Base-by-base conservation (phyloP, 2,797 vertebrate species). In the Protonibea diacanthus region DNA sequence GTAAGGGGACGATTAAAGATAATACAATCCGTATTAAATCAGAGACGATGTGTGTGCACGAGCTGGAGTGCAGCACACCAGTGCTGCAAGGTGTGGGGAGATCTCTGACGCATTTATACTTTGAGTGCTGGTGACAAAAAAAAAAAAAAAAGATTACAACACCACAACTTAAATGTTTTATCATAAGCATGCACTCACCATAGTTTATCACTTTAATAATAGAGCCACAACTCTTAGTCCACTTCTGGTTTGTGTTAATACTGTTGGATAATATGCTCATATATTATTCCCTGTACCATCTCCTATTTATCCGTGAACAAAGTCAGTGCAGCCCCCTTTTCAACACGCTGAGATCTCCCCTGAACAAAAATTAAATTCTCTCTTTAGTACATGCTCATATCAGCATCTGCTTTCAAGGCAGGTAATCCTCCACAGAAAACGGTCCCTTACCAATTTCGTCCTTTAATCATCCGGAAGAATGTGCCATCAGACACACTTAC, bases 1-100 rank as follows among this genome's bases (percentile, higher is more conserved):
- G 68, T 17, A 51, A 74, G 44, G 25, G 4, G 27, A 47, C 49
- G 45, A 83, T 79, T 76, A 45, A 63, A 75, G 70, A 78, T n/a
- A 6, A 25, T 71, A 53, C 51, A 64, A 23, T 60, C 63, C 62
- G 48, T 74, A 25, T 72, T 57, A 29, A 72, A 67, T 82, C 71
- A 70, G 38, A 67, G 40, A 64, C 12, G 62, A 62, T 21, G 44
- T 45, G 73, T 21, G 44, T 45, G 73, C 40, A 55, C 45, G 1
- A n/a, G 29, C 49, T 49, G 6, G 15, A 57, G 62, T 21, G 49
- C 27, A 27, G 66, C 33, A 57, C 48, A 66, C 48, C 18, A 47
- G 10, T 17, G 48, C 29, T 74, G 60, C 29, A 60, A 13, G 15
- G 5, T 53, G 27, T n/a, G 18, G 5, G 11, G 7, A 25, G 17